Percentiles rank a stretch among this genome's conserved stretches.
phyloP scores from a whole-genome alignment of 2,113 vertebrate species.

The human (Homo sapiens) region DNA sequence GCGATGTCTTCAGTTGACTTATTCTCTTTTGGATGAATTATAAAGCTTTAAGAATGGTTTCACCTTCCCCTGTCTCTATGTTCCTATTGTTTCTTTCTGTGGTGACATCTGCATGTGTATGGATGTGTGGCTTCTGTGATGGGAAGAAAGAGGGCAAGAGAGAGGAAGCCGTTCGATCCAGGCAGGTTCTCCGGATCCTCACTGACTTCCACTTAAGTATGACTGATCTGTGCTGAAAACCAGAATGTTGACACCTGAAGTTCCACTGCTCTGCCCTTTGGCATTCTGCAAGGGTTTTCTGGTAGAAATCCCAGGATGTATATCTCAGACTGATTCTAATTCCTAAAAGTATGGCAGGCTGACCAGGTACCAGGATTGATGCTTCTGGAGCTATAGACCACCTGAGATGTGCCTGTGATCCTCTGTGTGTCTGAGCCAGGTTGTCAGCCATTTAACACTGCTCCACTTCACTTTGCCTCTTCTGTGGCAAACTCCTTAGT shows the following conservation, averaged over 20 bases:
- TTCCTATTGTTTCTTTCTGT: not conserved
- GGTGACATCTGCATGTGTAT: not conserved
- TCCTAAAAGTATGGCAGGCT: not conserved
- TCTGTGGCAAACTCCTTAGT: not conserved
- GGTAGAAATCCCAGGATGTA: not conserved
- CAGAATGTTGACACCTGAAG: not conserved
- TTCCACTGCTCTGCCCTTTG: not conserved
- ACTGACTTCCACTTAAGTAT: not conserved
- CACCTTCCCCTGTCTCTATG: accelerated
- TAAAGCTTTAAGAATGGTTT: not conserved
- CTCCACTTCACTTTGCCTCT: not conserved
- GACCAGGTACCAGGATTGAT: not conserved
- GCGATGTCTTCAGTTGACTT: not conserved
- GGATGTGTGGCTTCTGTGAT: accelerated
- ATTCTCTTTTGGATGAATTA: not conserved
- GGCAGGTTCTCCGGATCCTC: not conserved
- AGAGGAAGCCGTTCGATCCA: not conserved
- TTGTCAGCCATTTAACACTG: not conserved
- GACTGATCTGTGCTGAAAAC: not conserved
- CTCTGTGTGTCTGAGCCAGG: not conserved
- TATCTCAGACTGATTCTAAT: not conserved
- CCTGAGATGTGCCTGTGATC: not conserved
- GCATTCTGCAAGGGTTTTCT: not conserved
- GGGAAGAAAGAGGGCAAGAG: not conserved
- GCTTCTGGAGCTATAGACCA: not conserved